Base-by-base conservation (phyloP, 2,888 invertebrate genomes). In the Matsumyia berberina region DNA sequence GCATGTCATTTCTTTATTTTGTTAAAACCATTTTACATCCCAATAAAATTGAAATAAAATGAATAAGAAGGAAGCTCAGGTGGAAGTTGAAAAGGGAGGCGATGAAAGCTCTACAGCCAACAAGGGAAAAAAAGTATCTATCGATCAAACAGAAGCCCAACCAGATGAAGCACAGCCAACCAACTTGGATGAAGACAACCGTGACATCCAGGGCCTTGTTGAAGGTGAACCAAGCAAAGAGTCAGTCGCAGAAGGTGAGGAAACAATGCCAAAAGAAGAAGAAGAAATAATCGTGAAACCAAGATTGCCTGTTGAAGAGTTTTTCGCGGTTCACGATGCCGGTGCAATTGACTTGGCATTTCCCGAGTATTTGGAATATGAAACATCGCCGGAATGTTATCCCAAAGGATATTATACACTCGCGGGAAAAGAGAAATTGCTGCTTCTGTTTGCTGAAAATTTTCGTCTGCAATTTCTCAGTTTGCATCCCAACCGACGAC, bases 361-460 rank as follows among this genome's bases (percentile, higher is more conserved):
- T 87, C 89, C 90, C 0, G 91, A 91, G 77, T 88, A 89, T 24
- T 87, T 79, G 7, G 88, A 89, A 31, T 90, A 88, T 29, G 78
- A 86, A 4, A 92, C 93, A 29, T 93, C 94, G 0, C 92, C 93
- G 1, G 94, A 94, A 88, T 93, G 94, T 88, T 94, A 94, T 88
- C 95, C 96, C 0, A 91, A 92, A 66, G 93, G 93, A 72, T 96
- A 96, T 89, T 94, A 94, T 72, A 94, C 92, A 1, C 94, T 95
- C 87, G 94, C 92, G 12, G 91, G 94, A 17, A 96, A 96, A 89
- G 96, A 97, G 90, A 94, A 95, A 60, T 89, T 96, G 11, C 89
- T 96, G 8, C 90, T 96, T 51, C 93, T 95, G 66, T 95, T 95
- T 88, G 94, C 95, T 0, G 96, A 96, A 90, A 96, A 96, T 90